A percentile compares a stretch with the other conserved stretches of the same genome.
phyloP scores from a whole-genome alignment of 2,888 invertebrate species.

The Apamea epomidion region DNA sequence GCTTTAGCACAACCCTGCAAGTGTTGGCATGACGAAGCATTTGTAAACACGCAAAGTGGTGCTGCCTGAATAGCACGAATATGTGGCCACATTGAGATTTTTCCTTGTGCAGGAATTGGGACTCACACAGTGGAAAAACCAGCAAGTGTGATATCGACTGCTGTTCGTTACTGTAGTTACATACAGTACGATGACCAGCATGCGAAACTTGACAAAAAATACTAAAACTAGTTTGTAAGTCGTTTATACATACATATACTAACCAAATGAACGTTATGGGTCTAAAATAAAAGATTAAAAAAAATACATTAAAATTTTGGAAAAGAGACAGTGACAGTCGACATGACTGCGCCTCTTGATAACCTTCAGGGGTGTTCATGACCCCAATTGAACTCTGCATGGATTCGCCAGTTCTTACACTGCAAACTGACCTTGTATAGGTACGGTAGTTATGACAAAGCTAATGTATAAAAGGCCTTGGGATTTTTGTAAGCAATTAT shows the following conservation, averaged over 20 bases:
- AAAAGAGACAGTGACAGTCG: too few relatives aligned
- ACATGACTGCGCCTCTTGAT: background rate
- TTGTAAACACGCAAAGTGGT: background rate
- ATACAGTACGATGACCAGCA: too few relatives aligned
- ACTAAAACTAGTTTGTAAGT: background rate
- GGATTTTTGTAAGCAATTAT: background rate
- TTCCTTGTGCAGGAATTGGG: background rate
- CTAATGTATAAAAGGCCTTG: background rate
- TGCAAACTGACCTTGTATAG: slow-evolving; percentile 8
- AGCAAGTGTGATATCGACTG: too few relatives aligned
- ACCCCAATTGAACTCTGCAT: slow-evolving; percentile 30
- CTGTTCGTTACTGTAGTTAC: background rate
- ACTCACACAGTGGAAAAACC: too few relatives aligned
- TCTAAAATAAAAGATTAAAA: background rate
- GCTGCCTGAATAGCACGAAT: background rate
- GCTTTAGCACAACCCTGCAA: background rate
- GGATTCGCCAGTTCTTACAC: slow-evolving; percentile 18
- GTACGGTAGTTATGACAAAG: slow-evolving; percentile 30
- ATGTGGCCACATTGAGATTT: background rate
- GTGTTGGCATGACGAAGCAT: background rate
- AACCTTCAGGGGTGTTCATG: slow-evolving; percentile 26
- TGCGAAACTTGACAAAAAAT: background rate
- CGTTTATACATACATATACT: too few relatives aligned
- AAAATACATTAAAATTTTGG: background rate
- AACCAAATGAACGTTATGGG: background rate